These are phyloP conservation scores for Sinocyclocheilus anshuiensis DNA, from an alignment of 2,113 vertebrate species.

Conservation along the genomic window DNA sequence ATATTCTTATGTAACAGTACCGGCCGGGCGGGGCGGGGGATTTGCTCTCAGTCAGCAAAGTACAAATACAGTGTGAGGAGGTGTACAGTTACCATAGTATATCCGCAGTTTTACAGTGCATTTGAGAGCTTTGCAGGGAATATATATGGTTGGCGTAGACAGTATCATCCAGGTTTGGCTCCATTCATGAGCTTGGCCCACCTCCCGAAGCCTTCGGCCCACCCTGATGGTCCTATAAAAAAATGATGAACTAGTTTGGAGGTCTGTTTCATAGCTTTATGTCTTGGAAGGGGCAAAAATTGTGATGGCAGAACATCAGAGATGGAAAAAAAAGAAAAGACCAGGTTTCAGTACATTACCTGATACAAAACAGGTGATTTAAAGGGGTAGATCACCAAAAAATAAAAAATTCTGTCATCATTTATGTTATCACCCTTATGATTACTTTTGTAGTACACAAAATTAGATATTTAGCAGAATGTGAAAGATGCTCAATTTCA, in stretches of 20 bases:
- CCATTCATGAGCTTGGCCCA: neutral
- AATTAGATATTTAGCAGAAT: too few species aligned
- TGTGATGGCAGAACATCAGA: neutral
- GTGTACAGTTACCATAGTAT: neutral
- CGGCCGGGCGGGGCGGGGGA: neutral
- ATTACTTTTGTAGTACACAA: too few species aligned
- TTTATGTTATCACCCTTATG: too few species aligned
- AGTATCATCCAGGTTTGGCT: too few species aligned
- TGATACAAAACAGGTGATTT: neutral
- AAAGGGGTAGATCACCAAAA: neutral
- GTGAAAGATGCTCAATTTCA: too few species aligned
- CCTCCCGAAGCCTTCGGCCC: neutral
- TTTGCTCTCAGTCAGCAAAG: neutral
- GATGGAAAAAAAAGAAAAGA: neutral
- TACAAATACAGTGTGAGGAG: neutral
- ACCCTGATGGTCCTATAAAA: neutral
- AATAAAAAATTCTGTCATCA: too few species aligned
- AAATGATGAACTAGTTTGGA: neutral
- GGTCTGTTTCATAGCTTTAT: slow-evolving; percentile 4
- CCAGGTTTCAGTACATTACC: neutral
- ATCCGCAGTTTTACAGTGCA: neutral
- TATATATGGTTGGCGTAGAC: neutral
- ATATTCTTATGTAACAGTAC: slow-evolving; percentile 14
- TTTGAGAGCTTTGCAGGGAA: neutral
- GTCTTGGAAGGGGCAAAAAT: neutral